Conservation (phyloP, 2,113 vertebrate species). For the Trochalopteron elliotii region DNA sequence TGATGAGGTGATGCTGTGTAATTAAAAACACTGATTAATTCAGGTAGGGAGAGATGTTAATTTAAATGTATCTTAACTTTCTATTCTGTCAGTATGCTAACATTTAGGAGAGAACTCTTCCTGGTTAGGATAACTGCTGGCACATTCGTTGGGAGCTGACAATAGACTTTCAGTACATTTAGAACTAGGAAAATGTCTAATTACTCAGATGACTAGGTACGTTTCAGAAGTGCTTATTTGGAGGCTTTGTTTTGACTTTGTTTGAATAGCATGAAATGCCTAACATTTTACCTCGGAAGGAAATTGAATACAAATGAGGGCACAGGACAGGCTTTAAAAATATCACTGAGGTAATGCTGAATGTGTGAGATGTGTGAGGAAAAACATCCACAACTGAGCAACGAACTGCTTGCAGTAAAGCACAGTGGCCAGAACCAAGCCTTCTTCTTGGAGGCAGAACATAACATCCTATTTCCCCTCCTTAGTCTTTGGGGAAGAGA, state of each 20-base stretch:
- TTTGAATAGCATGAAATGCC: not conserved
- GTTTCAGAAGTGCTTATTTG: not conserved
- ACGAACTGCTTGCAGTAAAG: not conserved
- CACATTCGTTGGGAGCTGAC: not conserved
- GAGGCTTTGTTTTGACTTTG: conserved; percentile 39
- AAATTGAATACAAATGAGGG: not conserved
- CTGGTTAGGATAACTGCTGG: not conserved
- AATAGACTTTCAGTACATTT: not conserved
- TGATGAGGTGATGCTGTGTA: not conserved
- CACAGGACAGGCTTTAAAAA: not conserved
- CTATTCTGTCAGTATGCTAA: not conserved
- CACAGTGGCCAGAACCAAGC: not conserved
- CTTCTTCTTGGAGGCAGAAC: not conserved
- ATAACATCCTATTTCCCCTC: not conserved
- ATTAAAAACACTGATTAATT: not conserved
- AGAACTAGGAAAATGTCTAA: conserved; percentile 25
- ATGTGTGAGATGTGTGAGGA: not conserved
- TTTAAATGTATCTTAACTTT: not conserved
- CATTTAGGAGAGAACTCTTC: not conserved
- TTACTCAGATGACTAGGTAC: conserved; percentile 49
- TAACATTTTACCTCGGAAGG: not conserved
- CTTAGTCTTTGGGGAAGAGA: not conserved
- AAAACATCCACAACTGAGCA: not conserved
- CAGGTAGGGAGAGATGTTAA: not conserved
- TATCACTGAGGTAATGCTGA: not conserved